phyloP scores from a whole-genome alignment of 1,140 invertebrate species.

The Panulirus ornatus region DNA sequence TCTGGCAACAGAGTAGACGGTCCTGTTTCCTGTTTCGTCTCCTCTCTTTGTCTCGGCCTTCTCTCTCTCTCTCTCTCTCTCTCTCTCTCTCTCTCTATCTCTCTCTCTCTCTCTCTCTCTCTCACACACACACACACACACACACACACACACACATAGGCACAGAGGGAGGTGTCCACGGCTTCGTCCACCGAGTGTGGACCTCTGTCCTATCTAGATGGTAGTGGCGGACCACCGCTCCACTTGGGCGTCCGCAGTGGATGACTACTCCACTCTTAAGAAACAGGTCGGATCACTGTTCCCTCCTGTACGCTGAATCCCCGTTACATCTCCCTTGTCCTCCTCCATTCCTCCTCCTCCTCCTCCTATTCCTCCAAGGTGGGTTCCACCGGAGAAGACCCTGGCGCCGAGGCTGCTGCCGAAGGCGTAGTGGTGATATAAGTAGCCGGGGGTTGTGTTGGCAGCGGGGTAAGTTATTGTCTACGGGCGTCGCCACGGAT shows the following conservation, averaged over 20 bases:
- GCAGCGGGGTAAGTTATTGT: conserved; percentile 15
- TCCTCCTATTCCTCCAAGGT: too few relatives aligned
- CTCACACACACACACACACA: too few relatives aligned
- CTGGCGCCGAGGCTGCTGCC: conserved; percentile 30
- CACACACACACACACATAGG: too few relatives aligned
- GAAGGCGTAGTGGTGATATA: conserved; percentile 11
- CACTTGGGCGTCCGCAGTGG: too few relatives aligned
- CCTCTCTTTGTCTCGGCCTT: not conserved
- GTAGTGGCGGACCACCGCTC: too few relatives aligned
- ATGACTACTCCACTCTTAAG: too few relatives aligned
- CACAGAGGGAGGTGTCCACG: not conserved
- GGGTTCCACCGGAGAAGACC: too few relatives aligned
- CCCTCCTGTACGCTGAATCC: not conserved
- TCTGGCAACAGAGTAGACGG: not conserved
- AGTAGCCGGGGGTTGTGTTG: conserved; percentile 15
- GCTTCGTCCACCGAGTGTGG: not conserved
- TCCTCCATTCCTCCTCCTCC: too few relatives aligned
- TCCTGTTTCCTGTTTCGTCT: not conserved
- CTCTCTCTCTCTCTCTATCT: not conserved
- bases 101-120: not conserved
- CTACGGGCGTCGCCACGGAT: conserved; percentile 12
- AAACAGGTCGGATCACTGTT: too few relatives aligned
- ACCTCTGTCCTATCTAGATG: too few relatives aligned
- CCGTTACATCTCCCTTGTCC: not conserved
- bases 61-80: not conserved